Conservation (phyloP, 2,888 invertebrate species). For the Trichogramma evanescens region DNA sequence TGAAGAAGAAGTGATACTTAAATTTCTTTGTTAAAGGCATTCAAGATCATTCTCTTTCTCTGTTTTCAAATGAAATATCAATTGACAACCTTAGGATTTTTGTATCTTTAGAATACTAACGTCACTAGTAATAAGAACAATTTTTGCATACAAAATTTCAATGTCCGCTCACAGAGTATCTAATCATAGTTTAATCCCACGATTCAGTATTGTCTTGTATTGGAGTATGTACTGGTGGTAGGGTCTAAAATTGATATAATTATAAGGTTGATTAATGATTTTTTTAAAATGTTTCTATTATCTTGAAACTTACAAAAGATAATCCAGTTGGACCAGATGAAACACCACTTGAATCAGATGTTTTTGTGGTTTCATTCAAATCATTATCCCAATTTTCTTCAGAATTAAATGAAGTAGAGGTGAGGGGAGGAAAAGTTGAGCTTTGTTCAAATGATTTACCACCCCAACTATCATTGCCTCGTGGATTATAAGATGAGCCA, state of each 20-base stretch:
- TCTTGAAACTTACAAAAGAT: neutral
- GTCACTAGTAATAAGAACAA: too few relatives aligned
- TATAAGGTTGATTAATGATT: too few relatives aligned
- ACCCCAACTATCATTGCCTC: conserved; percentile 10
- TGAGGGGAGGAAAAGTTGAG: neutral
- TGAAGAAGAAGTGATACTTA: too few relatives aligned
- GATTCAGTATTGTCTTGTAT: conserved; percentile 14
- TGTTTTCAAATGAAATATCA: too few relatives aligned
- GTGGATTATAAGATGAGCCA: conserved; percentile 5
- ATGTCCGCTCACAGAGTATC: too few relatives aligned
- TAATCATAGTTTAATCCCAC: conserved; percentile 16
- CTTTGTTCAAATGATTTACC: neutral
- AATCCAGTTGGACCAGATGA: neutral
- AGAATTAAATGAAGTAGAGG: neutral
- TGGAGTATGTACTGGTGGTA: neutral
- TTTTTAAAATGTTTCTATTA: neutral
- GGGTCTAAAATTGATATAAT: too few relatives aligned
- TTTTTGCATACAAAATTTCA: too few relatives aligned
- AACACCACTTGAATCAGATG: neutral
- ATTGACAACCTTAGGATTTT: too few relatives aligned
- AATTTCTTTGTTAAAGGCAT: too few relatives aligned
- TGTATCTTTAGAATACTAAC: too few relatives aligned
- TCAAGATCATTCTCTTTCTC: too few relatives aligned
- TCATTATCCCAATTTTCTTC: conserved; percentile 20
- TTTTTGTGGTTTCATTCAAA: too few relatives aligned